Percentiles rank a stretch among this genome's conserved stretches.
Conservation (phyloP, 2,113 vertebrate species). For the pig (Sus scrofa) region T2T-Sscrofa CM000824.6:90217001-90217500, state of each 20-base stretch:
- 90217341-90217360: background rate
- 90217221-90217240: slow-evolving; percentile 14
- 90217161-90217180: background rate
- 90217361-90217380: background rate
- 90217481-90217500: background rate
- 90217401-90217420: slow-evolving; percentile 21
- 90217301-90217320: background rate
- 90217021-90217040: background rate
- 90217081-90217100: background rate
- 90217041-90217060: background rate
- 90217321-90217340: background rate
- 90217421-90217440: background rate
- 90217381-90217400: background rate
- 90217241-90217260: background rate
- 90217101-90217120: background rate
- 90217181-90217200: slow-evolving; percentile 1
- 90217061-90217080: background rate
- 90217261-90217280: background rate
- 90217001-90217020: slow-evolving; percentile 29
- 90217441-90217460: background rate
- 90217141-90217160: background rate
- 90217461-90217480: background rate
- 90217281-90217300: background rate
- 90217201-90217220: background rate
- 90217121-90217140: background rate